Evolutionary conservation across 2,888 invertebrate species (phyloP).

Genomic region (Drosophila fulvimacula): DNA sequence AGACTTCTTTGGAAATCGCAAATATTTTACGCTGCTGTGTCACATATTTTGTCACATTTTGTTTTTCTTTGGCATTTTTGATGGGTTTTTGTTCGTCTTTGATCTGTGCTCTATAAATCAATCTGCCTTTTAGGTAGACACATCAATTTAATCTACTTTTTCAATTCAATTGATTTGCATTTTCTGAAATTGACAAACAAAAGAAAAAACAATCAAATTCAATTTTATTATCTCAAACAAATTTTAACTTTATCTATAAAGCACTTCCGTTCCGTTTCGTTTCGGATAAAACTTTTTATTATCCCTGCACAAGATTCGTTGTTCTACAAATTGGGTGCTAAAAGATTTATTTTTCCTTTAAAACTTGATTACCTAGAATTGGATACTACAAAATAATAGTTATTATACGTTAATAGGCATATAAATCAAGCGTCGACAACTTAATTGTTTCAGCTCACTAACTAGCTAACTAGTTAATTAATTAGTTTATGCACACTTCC

Average conservation of each 20-base stretch:
- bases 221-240: background rate
- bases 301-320: conserved; percentile 8
- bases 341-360: conserved; percentile 1
- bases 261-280: conserved; percentile 6
- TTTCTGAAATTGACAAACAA: conserved; percentile 11
- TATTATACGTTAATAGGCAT: conserved; percentile 7
- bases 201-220: background rate
- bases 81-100: conserved; percentile 9
- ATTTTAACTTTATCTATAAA: conserved; percentile 8
- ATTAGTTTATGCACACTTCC: conserved; percentile 11
- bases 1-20: conserved; percentile 22
- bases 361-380: conserved; percentile 8
- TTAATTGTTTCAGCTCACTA: conserved; percentile 43
- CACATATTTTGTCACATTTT: conserved; percentile 48
- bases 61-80: conserved; percentile 24
- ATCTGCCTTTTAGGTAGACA: conserved; percentile 39
- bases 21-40: conserved; percentile 38
- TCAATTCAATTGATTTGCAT: conserved; percentile 44
- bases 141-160: conserved; percentile 40
- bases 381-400: background rate
- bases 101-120: conserved; percentile 49
- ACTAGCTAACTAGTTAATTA: background rate
- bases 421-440: conserved; percentile 51
- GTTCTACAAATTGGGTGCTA: conserved; percentile 1
- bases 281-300: conserved; percentile 12